These are phyloP conservation scores for Chaetodon trifascialis DNA, from an alignment of 2,113 vertebrate species.

Conservation along the genomic window DNA sequence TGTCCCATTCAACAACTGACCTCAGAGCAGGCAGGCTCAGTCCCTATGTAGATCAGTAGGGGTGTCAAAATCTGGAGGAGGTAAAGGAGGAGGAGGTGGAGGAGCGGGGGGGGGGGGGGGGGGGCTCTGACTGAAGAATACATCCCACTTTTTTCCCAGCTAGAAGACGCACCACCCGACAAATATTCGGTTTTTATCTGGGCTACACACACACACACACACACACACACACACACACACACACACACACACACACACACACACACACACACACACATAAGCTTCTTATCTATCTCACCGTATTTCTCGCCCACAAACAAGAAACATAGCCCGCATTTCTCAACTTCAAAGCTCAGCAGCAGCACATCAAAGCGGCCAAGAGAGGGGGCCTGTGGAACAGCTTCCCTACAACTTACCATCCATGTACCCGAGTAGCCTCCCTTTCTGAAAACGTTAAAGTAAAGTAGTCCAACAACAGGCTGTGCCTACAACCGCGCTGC, in stretches of 20 bases:
- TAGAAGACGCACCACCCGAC: slow-evolving; percentile 66
- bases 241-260: slow-evolving; percentile 18
- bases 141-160: slow-evolving; percentile 76
- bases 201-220: slow-evolving; percentile 45
- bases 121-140: slow-evolving; percentile 68
- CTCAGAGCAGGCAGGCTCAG: slow-evolving; percentile 77
- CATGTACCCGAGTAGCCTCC: slow-evolving; percentile 67
- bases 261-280: slow-evolving; percentile 58
- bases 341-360: slow-evolving; percentile 88
- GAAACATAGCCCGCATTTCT: slow-evolving; percentile 80
- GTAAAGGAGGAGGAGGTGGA: slow-evolving; percentile 36
- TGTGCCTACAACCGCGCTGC: slow-evolving; percentile 30
- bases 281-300: slow-evolving; percentile 81
- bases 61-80: slow-evolving; percentile 78
- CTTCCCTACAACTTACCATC: slow-evolving; percentile 88
- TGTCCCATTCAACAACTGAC: slow-evolving; percentile 84
- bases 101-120: slow-evolving; percentile 31
- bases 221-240: no score
- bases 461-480: slow-evolving; percentile 71
- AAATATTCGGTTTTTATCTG: slow-evolving; percentile 66
- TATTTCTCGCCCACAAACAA: slow-evolving; percentile 84
- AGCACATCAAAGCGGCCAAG: slow-evolving; percentile 87
- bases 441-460: slow-evolving; percentile 55
- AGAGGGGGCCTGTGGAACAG: slow-evolving; percentile 79
- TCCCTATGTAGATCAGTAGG: slow-evolving; percentile 81